Evolutionary conservation across 2,797 vertebrate species (phyloP), one percentile per base, ranked within the genome.

Genomic region (Kryptopterus vitreolus): DNA sequence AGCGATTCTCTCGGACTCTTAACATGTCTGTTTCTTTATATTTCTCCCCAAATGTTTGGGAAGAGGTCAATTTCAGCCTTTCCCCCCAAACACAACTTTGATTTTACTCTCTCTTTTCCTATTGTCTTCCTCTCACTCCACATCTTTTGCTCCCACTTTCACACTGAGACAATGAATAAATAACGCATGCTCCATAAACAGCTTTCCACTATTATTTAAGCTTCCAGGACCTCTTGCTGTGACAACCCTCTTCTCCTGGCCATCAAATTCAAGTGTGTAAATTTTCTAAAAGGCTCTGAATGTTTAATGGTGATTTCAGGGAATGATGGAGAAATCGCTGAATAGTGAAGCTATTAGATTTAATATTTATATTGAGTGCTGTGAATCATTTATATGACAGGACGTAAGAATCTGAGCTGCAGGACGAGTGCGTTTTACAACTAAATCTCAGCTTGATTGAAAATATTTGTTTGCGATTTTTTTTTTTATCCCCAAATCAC

Each of bases 351-450:
- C 96, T 98, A 98, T 99, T 99, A 98, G 96, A 99, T 99, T 98
- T 98, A 99, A 99, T 99, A 99, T 99, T 99, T 99, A 99, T 98
- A 98, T 98, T 96, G 96, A 98, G 95, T 96, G 96, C 95, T 95
- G 94, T 99, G 96, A 99, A 99, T 98, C 96, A 98, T 99, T 99
- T 94, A 99, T 98, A 95, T 96, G 96, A 98, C 98, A 98, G 96
- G 95, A 97, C 98, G 96, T 98, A 96, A n/a, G 95, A 95, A 99
- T 98, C 96, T 96, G 95, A 96, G 95, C 95, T 94, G 93, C 91
- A 93, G 95, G 96, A 97, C 93, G 91, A 94, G 94, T 95, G 96
- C 95, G 93, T 95, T 95, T 95, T 95, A 94, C 94, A 95, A 94
- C 92, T 88, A 89, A 84, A 80, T 72, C 82, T 91, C 92, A 93